These are phyloP conservation scores for Labeo rohita DNA, from an alignment of 2,113 vertebrate genomes.

Conservation along the genomic window DNA sequence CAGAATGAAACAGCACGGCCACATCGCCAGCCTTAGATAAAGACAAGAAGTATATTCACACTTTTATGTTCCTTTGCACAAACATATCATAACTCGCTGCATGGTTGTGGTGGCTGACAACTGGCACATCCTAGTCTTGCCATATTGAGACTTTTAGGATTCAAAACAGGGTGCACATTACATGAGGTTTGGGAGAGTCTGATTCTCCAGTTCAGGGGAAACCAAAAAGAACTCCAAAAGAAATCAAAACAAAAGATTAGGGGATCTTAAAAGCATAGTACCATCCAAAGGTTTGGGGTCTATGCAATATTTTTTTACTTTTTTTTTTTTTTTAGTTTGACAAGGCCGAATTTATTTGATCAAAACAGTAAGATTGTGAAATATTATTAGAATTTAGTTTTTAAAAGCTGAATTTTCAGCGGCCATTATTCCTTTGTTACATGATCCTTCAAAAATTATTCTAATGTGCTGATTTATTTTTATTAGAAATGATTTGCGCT, in stretches of 20 bases:
- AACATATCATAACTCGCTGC: neutral
- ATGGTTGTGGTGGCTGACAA: conserved; percentile 17
- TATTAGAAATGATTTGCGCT: too few species aligned
- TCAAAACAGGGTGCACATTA: neutral
- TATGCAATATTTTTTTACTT: too few species aligned
- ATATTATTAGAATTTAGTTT: neutral
- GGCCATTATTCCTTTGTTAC: neutral
- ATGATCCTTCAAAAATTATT: neutral
- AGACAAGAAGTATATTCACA: conserved; percentile 31
- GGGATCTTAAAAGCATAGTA: neutral
- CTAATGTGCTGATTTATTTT: neutral
- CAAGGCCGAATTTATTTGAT: neutral
- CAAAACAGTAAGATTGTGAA: neutral
- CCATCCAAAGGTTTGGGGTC: neutral
- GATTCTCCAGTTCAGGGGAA: neutral
- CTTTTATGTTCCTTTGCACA: conserved; percentile 29
- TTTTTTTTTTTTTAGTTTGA: neutral
- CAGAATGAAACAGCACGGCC: conserved; percentile 16
- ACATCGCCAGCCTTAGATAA: conserved; percentile 35
- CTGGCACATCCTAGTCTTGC: neutral
- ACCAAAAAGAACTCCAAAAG: neutral
- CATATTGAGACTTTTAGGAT: neutral
- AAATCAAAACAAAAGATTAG: neutral
- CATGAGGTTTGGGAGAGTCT: neutral
- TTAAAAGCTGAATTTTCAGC: neutral